Percentiles rank a stretch among this genome's conserved stretches.
Evolutionary conservation across 2,113 vertebrate genomes (phyloP).

Genomic region (Microtus montanus): DNA sequence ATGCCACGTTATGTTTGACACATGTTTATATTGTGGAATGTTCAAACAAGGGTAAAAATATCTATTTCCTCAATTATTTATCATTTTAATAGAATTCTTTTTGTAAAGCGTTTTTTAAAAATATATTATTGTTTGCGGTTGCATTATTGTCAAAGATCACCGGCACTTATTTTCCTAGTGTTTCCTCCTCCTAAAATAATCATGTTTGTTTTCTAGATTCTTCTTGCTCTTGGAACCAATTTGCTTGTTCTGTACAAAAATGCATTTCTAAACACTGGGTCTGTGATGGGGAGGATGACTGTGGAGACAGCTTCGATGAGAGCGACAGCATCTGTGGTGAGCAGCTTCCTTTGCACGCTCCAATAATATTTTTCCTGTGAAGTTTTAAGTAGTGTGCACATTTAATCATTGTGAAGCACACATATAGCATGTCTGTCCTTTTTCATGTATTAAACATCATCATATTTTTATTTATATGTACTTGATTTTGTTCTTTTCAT

Average conservation of each 20-base stretch:
- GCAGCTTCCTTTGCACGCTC: background rate
- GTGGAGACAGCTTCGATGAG: slow-evolving; percentile 95
- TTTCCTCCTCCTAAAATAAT: background rate
- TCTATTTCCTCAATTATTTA: too few relatives aligned
- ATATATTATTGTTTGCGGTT: background rate
- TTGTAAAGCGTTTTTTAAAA: background rate
- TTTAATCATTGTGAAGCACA: background rate
- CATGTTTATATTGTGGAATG: background rate
- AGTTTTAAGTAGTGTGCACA: background rate
- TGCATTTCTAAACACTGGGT: slow-evolving; percentile 98
- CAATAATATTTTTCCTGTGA: background rate
- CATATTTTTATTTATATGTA: background rate
- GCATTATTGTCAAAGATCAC: background rate
- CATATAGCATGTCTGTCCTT: background rate
- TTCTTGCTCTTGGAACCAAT: slow-evolving; percentile 97
- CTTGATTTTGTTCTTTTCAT: slow-evolving; percentile 28
- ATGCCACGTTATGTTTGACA: background rate
- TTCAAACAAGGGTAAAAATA: background rate
- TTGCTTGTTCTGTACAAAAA: slow-evolving; percentile 96
- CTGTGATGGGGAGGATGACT: slow-evolving; percentile 97
- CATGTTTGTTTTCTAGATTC: slow-evolving; percentile 88
- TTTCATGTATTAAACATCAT: background rate
- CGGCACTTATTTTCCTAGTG: background rate
- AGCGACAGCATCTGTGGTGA: slow-evolving; percentile 94
- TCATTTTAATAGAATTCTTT: background rate